A percentile compares a stretch with the other conserved stretches of the same genome.
Conservation (phyloP, 2,797 vertebrate genomes). For the Falco berigora region DNA sequence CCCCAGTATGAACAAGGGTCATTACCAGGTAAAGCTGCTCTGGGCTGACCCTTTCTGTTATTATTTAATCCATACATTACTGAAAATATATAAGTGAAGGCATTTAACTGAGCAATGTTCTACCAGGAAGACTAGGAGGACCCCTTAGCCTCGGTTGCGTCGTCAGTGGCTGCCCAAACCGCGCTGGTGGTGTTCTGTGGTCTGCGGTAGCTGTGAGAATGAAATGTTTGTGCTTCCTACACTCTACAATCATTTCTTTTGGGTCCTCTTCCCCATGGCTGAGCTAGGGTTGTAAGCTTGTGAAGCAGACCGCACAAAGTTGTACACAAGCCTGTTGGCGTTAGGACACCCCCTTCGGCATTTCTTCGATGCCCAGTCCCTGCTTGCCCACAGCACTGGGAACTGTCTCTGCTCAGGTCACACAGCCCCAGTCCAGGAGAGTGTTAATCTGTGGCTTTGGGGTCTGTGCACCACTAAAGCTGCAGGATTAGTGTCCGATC, state of each 20-base stretch:
- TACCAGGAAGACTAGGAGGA: background rate
- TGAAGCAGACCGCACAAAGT: background rate
- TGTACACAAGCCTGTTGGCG: background rate
- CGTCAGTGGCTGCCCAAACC: background rate
- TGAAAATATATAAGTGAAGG: background rate
- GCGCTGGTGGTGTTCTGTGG: background rate
- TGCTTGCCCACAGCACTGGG: background rate
- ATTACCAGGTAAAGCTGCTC: background rate
- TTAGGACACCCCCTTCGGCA: background rate
- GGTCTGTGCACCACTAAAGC: background rate
- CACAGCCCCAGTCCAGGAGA: background rate
- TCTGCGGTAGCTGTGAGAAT: background rate
- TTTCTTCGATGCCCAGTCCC: background rate
- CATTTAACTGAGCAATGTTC: background rate
- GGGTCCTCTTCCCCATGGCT: background rate
- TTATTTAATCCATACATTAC: background rate
- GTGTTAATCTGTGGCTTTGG: background rate
- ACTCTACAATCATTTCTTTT: background rate
- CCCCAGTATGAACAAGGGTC: background rate
- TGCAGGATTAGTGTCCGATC: background rate
- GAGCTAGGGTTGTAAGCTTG: background rate
- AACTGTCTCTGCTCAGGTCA: background rate
- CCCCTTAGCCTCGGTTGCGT: background rate
- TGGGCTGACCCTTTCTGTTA: background rate
- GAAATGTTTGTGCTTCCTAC: background rate